phyloP scores from a whole-genome alignment of 1,140 invertebrate species.

The Cotesia typhae region DNA sequence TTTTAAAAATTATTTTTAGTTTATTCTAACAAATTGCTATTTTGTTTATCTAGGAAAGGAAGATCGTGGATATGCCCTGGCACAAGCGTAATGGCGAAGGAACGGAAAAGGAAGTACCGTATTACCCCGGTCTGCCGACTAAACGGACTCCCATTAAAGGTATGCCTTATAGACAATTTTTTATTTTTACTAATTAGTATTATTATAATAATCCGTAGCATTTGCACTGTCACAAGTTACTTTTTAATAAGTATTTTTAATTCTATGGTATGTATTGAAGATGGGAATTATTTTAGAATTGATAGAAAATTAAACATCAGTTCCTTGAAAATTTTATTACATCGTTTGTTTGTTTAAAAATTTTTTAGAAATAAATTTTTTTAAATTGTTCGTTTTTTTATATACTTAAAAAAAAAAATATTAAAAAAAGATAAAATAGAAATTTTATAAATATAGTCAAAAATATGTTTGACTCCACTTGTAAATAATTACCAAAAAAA shows the following conservation, averaged over 20 bases:
- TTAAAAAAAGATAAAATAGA: background rate
- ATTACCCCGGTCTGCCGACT: conserved; percentile 73
- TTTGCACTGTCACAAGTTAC: conserved; percentile 54
- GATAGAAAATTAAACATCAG: background rate
- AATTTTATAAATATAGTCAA: background rate
- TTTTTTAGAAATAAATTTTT: background rate
- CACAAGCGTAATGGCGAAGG: conserved; percentile 69
- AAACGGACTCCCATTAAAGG: conserved; percentile 84
- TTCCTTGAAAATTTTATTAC: conserved; percentile 18
- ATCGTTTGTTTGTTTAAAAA: background rate
- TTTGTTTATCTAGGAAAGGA: conserved; percentile 67
- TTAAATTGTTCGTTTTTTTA: background rate
- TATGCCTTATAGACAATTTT: conserved; percentile 59
- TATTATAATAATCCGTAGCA: conserved; percentile 62
- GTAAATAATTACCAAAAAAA: too few relatives aligned
- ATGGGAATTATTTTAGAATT: conserved; percentile 34
- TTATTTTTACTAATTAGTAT: conserved; percentile 62
- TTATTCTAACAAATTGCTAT: background rate
- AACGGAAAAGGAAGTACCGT: conserved; percentile 72
- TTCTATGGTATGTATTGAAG: conserved; percentile 66
- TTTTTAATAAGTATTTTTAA: conserved; percentile 39
- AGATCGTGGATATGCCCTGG: conserved; percentile 80
- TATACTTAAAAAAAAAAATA: background rate
- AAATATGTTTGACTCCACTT: too few relatives aligned
- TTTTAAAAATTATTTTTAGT: too few relatives aligned